Base-by-base conservation (phyloP, 1,140 invertebrate genomes). In the Ylistrum balloti region DNA sequence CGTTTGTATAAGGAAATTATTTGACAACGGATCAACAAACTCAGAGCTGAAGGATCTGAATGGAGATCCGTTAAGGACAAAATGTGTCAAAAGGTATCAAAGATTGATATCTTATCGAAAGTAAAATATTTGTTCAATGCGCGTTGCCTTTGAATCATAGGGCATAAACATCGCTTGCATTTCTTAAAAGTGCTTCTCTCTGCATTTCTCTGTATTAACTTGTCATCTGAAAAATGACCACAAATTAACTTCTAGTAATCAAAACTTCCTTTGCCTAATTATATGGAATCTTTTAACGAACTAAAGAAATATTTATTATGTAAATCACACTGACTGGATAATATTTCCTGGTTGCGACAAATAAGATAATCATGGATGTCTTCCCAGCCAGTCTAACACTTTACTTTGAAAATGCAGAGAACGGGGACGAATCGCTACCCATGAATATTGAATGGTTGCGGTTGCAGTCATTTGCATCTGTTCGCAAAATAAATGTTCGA, bases 361-460 rank as follows among this genome's bases (percentile, higher is more conserved):
- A 28, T 17, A n/a, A 74, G 28, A n/a, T 74, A 5, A 9, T 74
- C 28, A 7, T n/a, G 22, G 17, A 74, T 74, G 56, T 74, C 28
- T 74, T 74, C 13, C 56, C 56, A n/a, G n/a, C 56, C 22, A 74
- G 56, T 28, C n/a, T 74, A 7, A 74, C n/a, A 5, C 22, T 28
- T 22, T 74, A 74, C 17, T 74, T 74, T 74, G 22, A 74, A 74
- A 28, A 74, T n/a, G 56, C 56, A 5, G 22, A n/a, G 28, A 74
- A 74, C 56, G n/a, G 56, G 28, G 56, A n/a, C 0, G 11, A n/a
- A 17, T 3, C 56, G 13, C 2, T n/a, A 28, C 56, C 56, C 0
- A 74, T 74, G 56, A 74, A 74, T 74, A 74, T 74, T n/a, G 56
- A 74, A 11, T 74, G 56, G 56, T 28, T 74, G 28, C 56, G 56